These are phyloP conservation scores for Caenorhabditis sp. DNA, from an alignment of 2,888 invertebrate genomes.

Conservation along the genomic window DNA sequence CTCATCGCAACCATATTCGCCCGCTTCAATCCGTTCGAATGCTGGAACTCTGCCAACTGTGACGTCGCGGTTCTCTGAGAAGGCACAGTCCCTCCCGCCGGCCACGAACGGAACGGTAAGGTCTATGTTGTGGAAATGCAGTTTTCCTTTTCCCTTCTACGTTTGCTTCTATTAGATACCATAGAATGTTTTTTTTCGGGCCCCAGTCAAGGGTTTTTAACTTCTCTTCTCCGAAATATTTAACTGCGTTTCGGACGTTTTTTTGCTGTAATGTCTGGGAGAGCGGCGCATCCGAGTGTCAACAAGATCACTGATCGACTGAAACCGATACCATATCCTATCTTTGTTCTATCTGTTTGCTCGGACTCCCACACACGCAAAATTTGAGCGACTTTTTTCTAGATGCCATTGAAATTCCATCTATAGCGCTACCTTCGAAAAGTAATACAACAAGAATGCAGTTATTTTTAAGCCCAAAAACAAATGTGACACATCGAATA, in stretches of 20 bases:
- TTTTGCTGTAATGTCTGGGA: conserved; percentile 3
- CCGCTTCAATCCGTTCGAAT: conserved; percentile 30
- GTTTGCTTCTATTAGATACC: conserved; percentile 11
- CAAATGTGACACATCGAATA: neutral
- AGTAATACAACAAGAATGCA: too few species aligned
- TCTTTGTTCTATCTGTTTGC: neutral
- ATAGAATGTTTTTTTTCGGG: neutral
- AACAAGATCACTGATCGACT: conserved; percentile 23
- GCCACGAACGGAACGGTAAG: conserved; percentile 31
- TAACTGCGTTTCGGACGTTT: neutral
- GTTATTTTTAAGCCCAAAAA: too few species aligned
- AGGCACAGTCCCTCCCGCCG: conserved; percentile 48
- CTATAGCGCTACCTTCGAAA: too few species aligned
- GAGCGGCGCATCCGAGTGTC: conserved; percentile 1
- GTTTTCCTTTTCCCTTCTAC: conserved; percentile 13
- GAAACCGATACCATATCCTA: conserved; percentile 28
- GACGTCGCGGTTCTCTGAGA: conserved; percentile 46
- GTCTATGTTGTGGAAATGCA: conserved; percentile 8
- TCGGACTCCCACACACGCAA: neutral
- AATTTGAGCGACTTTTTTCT: neutral
- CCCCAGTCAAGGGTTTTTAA: neutral
- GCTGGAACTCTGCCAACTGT: conserved; percentile 49
- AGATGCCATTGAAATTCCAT: too few species aligned
- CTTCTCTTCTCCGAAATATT: neutral
- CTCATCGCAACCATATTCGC: conserved; percentile 35